A percentile compares a stretch with the other conserved stretches of the same genome.
These are phyloP conservation scores for Poecilia wingei DNA, from an alignment of 2,797 vertebrate genomes.

Conservation along the genomic window DNA sequence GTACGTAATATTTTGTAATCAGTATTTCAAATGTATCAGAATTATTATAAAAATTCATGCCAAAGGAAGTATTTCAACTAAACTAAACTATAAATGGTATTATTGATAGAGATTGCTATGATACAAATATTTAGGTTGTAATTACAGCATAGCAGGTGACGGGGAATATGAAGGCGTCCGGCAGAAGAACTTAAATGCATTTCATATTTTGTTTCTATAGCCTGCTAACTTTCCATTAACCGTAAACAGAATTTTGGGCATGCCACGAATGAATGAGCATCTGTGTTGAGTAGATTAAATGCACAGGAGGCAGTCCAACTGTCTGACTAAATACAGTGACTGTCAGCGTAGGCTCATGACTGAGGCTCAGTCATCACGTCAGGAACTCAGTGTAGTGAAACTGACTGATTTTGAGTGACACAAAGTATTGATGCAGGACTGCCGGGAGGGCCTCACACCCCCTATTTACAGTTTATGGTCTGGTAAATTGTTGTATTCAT, in stretches of 20 bases:
- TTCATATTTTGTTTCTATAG: slow-evolving; percentile 28
- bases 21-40: neutral
- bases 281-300: slow-evolving; percentile 38
- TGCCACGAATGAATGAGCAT: slow-evolving; percentile 38
- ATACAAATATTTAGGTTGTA: neutral
- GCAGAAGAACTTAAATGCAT: slow-evolving; percentile 19
- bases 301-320: slow-evolving; percentile 47
- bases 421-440: slow-evolving; percentile 59
- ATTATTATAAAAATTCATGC: neutral
- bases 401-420: slow-evolving; percentile 64
- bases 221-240: slow-evolving; percentile 26
- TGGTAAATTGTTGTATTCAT: neutral
- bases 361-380: slow-evolving; percentile 61
- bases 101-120: neutral
- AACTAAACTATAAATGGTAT: neutral
- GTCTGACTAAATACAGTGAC: slow-evolving; percentile 57
- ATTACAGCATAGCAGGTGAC: slow-evolving; percentile 11
- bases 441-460: slow-evolving; percentile 51
- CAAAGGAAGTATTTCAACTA: neutral
- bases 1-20: neutral
- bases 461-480: slow-evolving; percentile 27
- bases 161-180: neutral
- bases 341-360: slow-evolving; percentile 48
- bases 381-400: slow-evolving; percentile 63
- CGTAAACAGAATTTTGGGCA: slow-evolving; percentile 35